Evolutionary conservation across 2,888 invertebrate genomes (phyloP).

Genomic region (Pyrrhia umbra): DNA sequence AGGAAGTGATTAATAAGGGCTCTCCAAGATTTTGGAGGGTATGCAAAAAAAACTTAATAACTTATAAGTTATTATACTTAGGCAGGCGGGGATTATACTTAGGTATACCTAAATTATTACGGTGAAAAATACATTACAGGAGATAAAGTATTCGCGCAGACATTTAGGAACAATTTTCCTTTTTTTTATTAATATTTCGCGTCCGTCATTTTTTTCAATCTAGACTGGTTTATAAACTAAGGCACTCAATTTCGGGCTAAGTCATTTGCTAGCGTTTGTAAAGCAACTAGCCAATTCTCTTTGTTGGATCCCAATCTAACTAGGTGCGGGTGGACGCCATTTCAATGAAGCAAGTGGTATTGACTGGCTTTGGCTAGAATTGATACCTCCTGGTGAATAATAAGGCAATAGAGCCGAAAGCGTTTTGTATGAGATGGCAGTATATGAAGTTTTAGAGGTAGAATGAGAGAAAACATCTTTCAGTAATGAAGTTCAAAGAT

Average conservation of each 20-base stretch:
- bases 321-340: background rate
- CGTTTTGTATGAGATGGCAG: slow-evolving; percentile 12
- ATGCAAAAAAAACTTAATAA: slow-evolving; percentile 60
- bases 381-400: slow-evolving; percentile 13
- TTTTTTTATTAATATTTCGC: background rate
- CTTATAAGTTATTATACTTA: slow-evolving; percentile 43
- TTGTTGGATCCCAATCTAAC: slow-evolving; percentile 17
- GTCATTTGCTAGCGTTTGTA: background rate
- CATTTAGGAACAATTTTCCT: no score
- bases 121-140: background rate
- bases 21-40: slow-evolving; percentile 65
- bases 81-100: slow-evolving; percentile 10
- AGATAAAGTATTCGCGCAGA: slow-evolving; percentile 1
- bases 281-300: slow-evolving; percentile 17
- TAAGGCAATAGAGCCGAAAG: background rate
- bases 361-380: slow-evolving; percentile 4
- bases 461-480: slow-evolving; percentile 1
- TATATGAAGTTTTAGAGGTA: background rate
- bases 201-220: background rate
- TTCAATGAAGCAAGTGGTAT: slow-evolving; percentile 7
- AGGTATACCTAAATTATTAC: background rate
- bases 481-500: no score
- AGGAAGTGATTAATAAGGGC: slow-evolving; percentile 83
- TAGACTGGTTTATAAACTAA: background rate
- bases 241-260: background rate